Conservation (phyloP, 37 sponge, comb jelly and placozoan genomes). For the Cliona cf. orientalis region DNA sequence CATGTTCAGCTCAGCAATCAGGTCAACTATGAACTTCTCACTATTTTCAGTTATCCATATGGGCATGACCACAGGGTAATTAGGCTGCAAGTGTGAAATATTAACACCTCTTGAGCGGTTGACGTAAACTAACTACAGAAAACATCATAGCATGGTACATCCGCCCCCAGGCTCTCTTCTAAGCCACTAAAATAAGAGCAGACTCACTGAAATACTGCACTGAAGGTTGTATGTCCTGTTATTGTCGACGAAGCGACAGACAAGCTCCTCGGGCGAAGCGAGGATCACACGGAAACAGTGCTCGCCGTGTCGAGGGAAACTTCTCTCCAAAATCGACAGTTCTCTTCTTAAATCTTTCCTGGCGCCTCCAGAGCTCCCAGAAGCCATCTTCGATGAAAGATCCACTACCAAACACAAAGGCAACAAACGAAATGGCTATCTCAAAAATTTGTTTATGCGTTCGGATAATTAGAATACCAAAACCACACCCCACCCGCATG, state of each 20-base stretch:
- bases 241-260: conserved; percentile 61
- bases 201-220: conserved; percentile 79
- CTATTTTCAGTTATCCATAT: conserved; percentile 72
- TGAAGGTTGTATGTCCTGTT: conserved; percentile 44
- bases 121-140: neutral
- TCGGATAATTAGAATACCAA: no score
- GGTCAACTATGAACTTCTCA: conserved; percentile 38
- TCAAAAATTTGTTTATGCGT: no score
- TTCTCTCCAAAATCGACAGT: conserved; percentile 77
- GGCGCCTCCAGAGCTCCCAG: no score
- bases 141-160: neutral
- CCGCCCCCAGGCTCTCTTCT: neutral
- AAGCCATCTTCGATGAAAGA: no score
- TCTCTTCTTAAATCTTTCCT: no score
- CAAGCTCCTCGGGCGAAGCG: conserved; percentile 74
- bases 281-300: conserved; percentile 58
- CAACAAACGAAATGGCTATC: no score
- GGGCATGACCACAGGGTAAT: conserved; percentile 78
- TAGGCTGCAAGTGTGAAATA: conserved; percentile 41
- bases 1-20: conserved; percentile 75
- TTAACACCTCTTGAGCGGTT: neutral
- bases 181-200: neutral
- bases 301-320: conserved; percentile 62
- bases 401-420: no score
- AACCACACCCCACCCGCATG: no score